phyloP scores from a whole-genome alignment of 1,140 invertebrate species.

The Drosophila dunni region DNA sequence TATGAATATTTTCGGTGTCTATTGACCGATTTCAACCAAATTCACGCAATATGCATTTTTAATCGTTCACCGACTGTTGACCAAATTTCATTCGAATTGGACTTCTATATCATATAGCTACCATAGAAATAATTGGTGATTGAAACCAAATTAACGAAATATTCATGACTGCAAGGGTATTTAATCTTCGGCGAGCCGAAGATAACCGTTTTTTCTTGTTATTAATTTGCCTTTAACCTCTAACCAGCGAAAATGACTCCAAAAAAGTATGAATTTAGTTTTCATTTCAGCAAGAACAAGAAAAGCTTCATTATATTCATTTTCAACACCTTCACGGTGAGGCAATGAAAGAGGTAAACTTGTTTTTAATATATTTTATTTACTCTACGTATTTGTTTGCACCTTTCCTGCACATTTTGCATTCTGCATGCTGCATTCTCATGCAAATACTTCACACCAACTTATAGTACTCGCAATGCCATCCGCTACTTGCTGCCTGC shows the following conservation, averaged over 20 bases:
- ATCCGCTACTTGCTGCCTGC: conserved; percentile 49
- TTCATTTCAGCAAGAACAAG: not conserved
- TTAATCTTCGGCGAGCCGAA: too few relatives aligned
- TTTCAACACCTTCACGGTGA: not conserved
- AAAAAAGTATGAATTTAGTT: not conserved
- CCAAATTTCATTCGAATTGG: too few relatives aligned
- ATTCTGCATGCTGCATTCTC: conserved; percentile 64
- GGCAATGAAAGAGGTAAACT: not conserved
- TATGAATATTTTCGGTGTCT: too few relatives aligned
- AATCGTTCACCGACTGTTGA: too few relatives aligned
- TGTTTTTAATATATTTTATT: conserved; percentile 43
- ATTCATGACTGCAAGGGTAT: too few relatives aligned
- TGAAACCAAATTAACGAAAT: too few relatives aligned
- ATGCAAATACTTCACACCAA: conserved; percentile 80
- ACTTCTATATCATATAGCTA: too few relatives aligned
- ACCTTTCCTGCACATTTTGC: conserved; percentile 48
- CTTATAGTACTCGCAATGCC: conserved; percentile 63
- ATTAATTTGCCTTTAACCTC: too few relatives aligned
- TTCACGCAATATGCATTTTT: too few relatives aligned
- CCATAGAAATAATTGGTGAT: too few relatives aligned
- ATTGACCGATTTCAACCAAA: too few relatives aligned
- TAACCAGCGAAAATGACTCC: not conserved
- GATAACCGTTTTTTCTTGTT: too few relatives aligned
- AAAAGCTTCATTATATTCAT: not conserved
- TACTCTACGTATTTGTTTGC: conserved; percentile 37